Conservation (phyloP, 2,113 vertebrate genomes). For the Ondatra zibethicus region DNA sequence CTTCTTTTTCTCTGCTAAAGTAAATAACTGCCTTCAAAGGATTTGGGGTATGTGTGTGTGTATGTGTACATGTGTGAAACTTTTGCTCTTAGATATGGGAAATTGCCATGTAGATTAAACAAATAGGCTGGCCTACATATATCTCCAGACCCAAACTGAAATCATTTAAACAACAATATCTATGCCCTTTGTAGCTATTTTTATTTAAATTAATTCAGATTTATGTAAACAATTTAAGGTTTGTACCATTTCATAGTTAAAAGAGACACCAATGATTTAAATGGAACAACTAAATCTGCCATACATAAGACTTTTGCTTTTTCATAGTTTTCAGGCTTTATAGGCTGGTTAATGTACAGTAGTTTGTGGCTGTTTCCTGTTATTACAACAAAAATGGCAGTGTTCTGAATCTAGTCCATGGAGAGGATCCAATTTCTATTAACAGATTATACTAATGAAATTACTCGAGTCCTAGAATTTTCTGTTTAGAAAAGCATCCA, state of each 20-base stretch:
- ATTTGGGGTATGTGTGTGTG: neutral
- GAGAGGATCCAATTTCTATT: neutral
- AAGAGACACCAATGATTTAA: constrained; percentile 24
- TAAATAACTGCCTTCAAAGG: constrained; percentile 38
- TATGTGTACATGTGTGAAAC: neutral
- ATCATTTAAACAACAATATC: constrained; percentile 26
- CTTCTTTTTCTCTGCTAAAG: constrained; percentile 56
- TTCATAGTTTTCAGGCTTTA: neutral
- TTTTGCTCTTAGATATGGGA: constrained; percentile 45
- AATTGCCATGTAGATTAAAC: constrained; percentile 33
- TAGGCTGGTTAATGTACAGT: neutral
- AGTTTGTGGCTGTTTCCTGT: constrained; percentile 7
- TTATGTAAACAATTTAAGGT: constrained; percentile 32
- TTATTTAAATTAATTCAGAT: constrained; percentile 61
- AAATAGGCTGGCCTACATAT: constrained; percentile 26
- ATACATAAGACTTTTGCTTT: neutral
- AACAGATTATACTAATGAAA: constrained; percentile 8
- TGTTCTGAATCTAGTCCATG: constrained; percentile 30
- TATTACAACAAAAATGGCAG: constrained; percentile 50
- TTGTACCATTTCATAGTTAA: constrained; percentile 43
- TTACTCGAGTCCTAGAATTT: constrained; percentile 48
- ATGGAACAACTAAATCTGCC: constrained; percentile 45
- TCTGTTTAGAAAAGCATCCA: constrained; percentile 38
- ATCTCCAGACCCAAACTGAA: constrained; percentile 40
- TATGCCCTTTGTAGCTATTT: constrained; percentile 25